Conservation (phyloP, 92 coral and sea anemone genomes). For the Phenganax stokvisi region DNA sequence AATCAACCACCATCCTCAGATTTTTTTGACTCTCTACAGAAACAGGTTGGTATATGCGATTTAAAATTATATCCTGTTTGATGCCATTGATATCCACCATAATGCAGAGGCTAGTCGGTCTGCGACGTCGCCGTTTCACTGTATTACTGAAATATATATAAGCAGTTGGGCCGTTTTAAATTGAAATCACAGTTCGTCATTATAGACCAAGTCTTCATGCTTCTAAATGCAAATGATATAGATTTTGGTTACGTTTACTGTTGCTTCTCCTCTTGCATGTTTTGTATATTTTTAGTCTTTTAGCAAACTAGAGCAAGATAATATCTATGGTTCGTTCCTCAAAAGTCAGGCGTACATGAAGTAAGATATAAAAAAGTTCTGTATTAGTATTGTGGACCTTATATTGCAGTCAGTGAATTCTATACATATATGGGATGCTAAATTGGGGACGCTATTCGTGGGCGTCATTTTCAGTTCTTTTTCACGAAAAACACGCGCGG, state of each 20-base stretch:
- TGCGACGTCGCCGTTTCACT: too few species aligned
- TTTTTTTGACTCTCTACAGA: constrained; percentile 86
- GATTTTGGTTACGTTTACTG: too few species aligned
- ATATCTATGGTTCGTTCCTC: constrained; percentile 78
- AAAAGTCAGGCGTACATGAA: constrained; percentile 86
- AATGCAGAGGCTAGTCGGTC: too few species aligned
- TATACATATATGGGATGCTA: too few species aligned
- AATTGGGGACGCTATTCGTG: too few species aligned
- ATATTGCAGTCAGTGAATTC: too few species aligned
- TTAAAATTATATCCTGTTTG: not conserved
- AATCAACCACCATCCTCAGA: constrained; percentile 73
- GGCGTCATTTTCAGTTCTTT: too few species aligned
- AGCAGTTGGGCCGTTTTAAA: not conserved
- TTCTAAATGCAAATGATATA: too few species aligned
- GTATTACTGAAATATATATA: not conserved
- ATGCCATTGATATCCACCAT: too few species aligned
- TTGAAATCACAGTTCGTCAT: not conserved
- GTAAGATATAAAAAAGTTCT: constrained; percentile 39
- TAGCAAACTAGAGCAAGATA: constrained; percentile 67
- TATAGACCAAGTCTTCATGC: too few species aligned
- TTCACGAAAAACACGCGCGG: too few species aligned
- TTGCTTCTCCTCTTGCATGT: too few species aligned
- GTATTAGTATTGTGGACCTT: not conserved
- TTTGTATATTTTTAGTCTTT: constrained; percentile 51
- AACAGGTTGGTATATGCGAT: constrained; percentile 53